phyloP scores from a whole-genome alignment of 2,113 vertebrate species.

The Thryonomys swinderianus region DNA sequence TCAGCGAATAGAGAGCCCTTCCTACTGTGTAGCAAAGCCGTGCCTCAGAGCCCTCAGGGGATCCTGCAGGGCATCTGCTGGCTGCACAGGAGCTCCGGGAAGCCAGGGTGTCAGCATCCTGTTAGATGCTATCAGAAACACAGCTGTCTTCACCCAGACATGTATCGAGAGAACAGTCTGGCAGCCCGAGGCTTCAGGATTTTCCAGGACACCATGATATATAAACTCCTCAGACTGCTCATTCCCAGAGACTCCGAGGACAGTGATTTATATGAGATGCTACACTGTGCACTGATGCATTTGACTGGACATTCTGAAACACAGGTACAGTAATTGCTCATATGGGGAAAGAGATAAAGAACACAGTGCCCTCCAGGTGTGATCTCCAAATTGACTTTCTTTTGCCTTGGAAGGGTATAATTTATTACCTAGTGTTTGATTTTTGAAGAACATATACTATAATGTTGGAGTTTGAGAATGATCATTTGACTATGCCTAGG shows the following conservation, averaged over 20 bases:
- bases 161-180: background rate
- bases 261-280: constrained; percentile 5
- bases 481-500: background rate
- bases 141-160: background rate
- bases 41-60: background rate
- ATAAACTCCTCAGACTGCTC: background rate
- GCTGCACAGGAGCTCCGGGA: background rate
- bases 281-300: background rate
- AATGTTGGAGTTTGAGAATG: background rate
- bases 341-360: background rate
- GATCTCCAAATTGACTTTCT: background rate
- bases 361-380: background rate
- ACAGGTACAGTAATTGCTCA: background rate
- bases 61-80: background rate
- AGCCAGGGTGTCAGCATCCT: background rate
- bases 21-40: background rate
- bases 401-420: background rate
- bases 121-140: background rate
- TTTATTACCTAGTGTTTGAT: background rate
- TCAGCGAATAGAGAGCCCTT: background rate
- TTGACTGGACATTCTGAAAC: constrained; percentile 39
- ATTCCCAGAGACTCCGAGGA: background rate
- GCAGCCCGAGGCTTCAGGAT: background rate
- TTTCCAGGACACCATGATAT: background rate
- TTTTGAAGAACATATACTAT: background rate